These are phyloP conservation scores for Scaptomyza reducta DNA, from an alignment of 2,888 invertebrate genomes.

Conservation along the genomic window DNA sequence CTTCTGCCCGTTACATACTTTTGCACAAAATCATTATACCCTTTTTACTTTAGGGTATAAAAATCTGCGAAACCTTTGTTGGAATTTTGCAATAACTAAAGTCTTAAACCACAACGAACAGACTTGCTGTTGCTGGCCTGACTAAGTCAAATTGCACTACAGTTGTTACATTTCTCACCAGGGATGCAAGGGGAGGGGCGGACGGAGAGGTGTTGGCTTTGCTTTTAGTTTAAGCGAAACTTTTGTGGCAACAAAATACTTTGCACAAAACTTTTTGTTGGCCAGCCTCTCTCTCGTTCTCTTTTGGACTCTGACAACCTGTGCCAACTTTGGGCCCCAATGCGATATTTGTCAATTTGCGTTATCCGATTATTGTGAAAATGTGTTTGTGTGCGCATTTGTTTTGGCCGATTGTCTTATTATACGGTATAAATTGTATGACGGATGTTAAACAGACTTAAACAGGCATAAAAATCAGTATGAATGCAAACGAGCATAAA, in stretches of 20 bases:
- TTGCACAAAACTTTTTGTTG: constrained; percentile 47
- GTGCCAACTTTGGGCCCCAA: constrained; percentile 19
- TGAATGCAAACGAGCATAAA: constrained; percentile 76
- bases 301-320: constrained; percentile 56
- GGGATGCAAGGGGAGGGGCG: not conserved
- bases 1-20: too few relatives aligned
- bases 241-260: constrained; percentile 69
- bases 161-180: constrained; percentile 65
- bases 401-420: constrained; percentile 59
- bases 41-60: too few relatives aligned
- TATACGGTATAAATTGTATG: constrained; percentile 66
- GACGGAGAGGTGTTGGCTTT: constrained; percentile 11
- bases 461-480: constrained; percentile 66
- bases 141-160: constrained; percentile 55
- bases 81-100: constrained; percentile 37
- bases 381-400: constrained; percentile 24
- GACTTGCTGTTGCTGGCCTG: not conserved
- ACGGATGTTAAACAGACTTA: constrained; percentile 71
- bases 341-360: constrained; percentile 63
- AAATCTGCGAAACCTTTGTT: constrained; percentile 36
- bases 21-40: too few relatives aligned
- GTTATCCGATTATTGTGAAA: constrained; percentile 50
- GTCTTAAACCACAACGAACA: constrained; percentile 10
- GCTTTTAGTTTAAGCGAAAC: constrained; percentile 68
- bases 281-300: constrained; percentile 3